These are phyloP conservation scores for Meriones psammophilus DNA, from an alignment of 2,797 vertebrate species.

Conservation along the genomic window DNA sequence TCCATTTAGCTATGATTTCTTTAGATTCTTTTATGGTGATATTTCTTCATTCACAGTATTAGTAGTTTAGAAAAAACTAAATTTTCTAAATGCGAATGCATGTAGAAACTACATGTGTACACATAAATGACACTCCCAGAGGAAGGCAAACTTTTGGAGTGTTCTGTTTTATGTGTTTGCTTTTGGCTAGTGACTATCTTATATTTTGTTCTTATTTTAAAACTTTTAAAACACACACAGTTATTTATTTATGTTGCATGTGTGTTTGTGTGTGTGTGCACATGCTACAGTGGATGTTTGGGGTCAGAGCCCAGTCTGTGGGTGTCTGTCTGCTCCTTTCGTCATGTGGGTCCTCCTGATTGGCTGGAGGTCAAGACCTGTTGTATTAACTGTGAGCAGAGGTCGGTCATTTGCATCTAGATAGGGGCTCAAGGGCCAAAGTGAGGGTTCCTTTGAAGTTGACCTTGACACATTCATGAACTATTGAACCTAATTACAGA, in stretches of 20 bases:
- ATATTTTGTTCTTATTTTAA: neutral
- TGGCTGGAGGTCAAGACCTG: neutral
- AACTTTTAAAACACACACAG: neutral
- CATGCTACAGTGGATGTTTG: neutral
- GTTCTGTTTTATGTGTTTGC: neutral
- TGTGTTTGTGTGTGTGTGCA: neutral
- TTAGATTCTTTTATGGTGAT: slow-evolving; percentile 7
- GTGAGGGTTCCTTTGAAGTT: neutral
- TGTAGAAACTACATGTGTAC: too few relatives aligned
- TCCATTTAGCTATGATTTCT: neutral
- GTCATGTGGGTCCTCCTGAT: neutral
- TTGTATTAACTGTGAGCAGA: neutral
- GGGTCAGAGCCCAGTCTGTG: neutral
- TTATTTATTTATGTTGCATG: neutral
- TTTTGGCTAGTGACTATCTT: neutral
- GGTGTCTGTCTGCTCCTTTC: neutral
- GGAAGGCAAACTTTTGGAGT: neutral
- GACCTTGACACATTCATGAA: neutral
- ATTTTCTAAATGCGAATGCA: neutral
- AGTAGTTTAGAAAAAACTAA: slow-evolving; percentile 27
- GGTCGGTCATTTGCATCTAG: neutral
- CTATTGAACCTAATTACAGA: neutral
- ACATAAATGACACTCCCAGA: too few relatives aligned
- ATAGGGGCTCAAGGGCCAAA: neutral
- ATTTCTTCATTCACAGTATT: slow-evolving; percentile 20